These are phyloP conservation scores for Orchesella flavescens DNA, from an alignment of 2,888 invertebrate species.

Conservation along the genomic window DNA sequence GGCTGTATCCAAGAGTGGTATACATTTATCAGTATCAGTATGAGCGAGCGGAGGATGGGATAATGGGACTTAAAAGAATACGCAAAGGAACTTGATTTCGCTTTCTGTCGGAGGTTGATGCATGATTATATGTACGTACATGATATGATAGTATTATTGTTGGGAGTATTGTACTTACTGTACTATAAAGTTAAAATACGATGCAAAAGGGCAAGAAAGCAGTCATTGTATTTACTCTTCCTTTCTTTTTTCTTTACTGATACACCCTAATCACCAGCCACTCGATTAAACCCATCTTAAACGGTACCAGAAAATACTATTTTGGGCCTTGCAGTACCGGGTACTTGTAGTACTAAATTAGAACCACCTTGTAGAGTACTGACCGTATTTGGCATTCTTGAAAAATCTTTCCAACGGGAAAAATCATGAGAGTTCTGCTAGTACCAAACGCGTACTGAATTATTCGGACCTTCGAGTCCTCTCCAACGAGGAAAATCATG, in stretches of 20 bases:
- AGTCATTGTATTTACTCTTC: constrained; percentile 8
- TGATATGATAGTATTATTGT: not conserved
- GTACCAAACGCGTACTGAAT: too few relatives aligned
- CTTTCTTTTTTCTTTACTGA: not conserved
- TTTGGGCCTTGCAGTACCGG: too few relatives aligned
- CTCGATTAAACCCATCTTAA: too few relatives aligned
- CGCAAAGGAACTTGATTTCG: constrained; percentile 27
- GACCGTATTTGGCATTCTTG: too few relatives aligned
- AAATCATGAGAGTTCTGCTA: too few relatives aligned
- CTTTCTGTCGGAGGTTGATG: not conserved
- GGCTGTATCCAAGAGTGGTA: not conserved
- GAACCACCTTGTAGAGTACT: too few relatives aligned
- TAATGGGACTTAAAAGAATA: constrained; percentile 30
- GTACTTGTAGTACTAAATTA: too few relatives aligned
- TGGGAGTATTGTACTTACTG: constrained; percentile 20
- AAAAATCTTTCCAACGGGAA: too few relatives aligned
- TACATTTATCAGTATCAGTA: not conserved
- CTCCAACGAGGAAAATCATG: too few relatives aligned
- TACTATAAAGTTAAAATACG: constrained; percentile 37
- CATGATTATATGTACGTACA: not conserved
- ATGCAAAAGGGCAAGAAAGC: constrained; percentile 29
- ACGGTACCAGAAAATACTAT: too few relatives aligned
- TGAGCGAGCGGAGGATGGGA: constrained; percentile 6
- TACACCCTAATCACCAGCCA: too few relatives aligned
- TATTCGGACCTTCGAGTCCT: too few relatives aligned